phyloP scores from a whole-genome alignment of 1,140 invertebrate species.

The Drosophila carrolli region DNA sequence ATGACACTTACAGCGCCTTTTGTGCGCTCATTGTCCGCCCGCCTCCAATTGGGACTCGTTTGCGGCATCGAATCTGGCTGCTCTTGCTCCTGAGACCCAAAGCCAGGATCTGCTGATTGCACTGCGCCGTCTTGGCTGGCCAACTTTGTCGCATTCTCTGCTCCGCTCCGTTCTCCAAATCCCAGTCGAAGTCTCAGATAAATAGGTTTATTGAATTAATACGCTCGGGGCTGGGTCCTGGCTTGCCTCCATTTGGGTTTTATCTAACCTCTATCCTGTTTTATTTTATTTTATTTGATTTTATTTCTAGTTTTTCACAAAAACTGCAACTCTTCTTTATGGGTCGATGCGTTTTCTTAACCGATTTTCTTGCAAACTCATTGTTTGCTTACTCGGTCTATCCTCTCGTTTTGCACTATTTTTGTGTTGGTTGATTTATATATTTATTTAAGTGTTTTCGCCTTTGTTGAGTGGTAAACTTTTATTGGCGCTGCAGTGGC shows the following conservation, averaged over 20 bases:
- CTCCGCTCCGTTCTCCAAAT: slow-evolving; percentile 22
- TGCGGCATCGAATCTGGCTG: slow-evolving; percentile 67
- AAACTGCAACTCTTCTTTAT: slow-evolving; percentile 47
- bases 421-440: slow-evolving; percentile 42
- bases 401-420: slow-evolving; percentile 30
- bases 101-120: slow-evolving; percentile 62
- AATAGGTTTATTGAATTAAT: slow-evolving; percentile 83
- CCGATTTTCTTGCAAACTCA: slow-evolving; percentile 34
- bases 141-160: slow-evolving; percentile 77
- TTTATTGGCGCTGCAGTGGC: slow-evolving; percentile 43
- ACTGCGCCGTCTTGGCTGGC: slow-evolving; percentile 61
- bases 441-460: slow-evolving; percentile 54
- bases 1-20: slow-evolving; percentile 77
- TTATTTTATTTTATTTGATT: slow-evolving; percentile 37
- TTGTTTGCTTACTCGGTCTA: slow-evolving; percentile 48
- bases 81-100: slow-evolving; percentile 28
- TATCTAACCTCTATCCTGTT: slow-evolving; percentile 14
- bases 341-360: slow-evolving; percentile 23
- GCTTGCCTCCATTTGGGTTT: slow-evolving; percentile 12
- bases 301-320: slow-evolving; percentile 24
- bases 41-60: slow-evolving; percentile 78
- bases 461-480: slow-evolving; percentile 40
- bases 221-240: slow-evolving; percentile 39
- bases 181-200: slow-evolving; percentile 57
- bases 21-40: slow-evolving; percentile 70